Conservation (phyloP, 2,797 vertebrate species). For the Esox masquinongy region DNA sequence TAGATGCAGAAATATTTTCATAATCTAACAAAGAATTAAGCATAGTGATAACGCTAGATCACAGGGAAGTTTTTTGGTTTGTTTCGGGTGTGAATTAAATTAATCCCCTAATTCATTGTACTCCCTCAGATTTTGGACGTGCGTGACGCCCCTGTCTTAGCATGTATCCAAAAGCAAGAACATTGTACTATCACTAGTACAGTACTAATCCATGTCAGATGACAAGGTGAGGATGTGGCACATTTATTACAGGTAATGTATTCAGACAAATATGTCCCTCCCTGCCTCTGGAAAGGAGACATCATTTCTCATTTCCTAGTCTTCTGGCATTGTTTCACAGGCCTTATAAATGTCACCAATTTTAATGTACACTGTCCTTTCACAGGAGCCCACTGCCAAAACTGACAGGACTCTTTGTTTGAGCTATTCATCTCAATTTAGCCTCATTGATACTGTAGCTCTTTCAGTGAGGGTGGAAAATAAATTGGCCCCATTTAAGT, state of each 20-base stretch:
- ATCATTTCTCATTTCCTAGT: slow-evolving; percentile 38
- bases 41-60: too few species aligned
- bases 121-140: too few species aligned
- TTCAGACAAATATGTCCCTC: slow-evolving; percentile 19
- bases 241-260: slow-evolving; percentile 12
- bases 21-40: too few species aligned
- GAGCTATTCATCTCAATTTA: slow-evolving; percentile 64
- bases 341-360: slow-evolving; percentile 47
- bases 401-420: slow-evolving; percentile 39
- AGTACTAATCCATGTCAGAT: slow-evolving; percentile 5
- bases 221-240: background rate
- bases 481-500: slow-evolving; percentile 48
- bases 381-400: slow-evolving; percentile 46
- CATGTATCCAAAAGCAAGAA: background rate
- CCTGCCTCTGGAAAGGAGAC: slow-evolving; percentile 20
- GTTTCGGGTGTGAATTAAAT: too few species aligned
- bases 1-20: too few species aligned
- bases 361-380: slow-evolving; percentile 53
- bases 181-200: background rate
- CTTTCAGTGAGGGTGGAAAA: slow-evolving; percentile 44
- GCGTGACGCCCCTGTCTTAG: too few species aligned
- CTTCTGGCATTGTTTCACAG: slow-evolving; percentile 36
- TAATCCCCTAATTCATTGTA: too few species aligned
- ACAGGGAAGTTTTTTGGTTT: too few species aligned
- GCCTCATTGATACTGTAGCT: slow-evolving; percentile 14